phyloP scores from a whole-genome alignment of 1,140 invertebrate genomes.

The Apis florea region DNA sequence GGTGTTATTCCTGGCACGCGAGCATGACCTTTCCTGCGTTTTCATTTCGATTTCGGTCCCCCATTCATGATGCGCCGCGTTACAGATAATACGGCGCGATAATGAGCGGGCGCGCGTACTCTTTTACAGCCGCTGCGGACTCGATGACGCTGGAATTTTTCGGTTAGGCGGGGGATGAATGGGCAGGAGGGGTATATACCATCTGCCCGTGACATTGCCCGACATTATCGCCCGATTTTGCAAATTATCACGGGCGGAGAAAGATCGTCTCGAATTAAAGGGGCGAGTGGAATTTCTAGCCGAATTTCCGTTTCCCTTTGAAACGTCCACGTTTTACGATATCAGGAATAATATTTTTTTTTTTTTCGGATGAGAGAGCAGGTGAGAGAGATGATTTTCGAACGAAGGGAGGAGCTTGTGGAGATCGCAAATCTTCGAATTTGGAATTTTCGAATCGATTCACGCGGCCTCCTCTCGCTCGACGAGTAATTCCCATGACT shows the following conservation, averaged over 20 bases:
- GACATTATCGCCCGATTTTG: neutral
- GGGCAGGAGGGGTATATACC: neutral
- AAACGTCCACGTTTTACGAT: neutral
- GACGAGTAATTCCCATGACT: constrained; percentile 66
- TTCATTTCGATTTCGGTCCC: constrained; percentile 68
- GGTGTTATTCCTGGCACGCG: constrained; percentile 63
- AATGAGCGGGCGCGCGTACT: constrained; percentile 57
- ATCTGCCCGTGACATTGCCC: constrained; percentile 22
- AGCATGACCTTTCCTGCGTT: constrained; percentile 65
- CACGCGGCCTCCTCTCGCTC: constrained; percentile 19
- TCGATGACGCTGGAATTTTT: constrained; percentile 32
- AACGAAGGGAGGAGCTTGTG: constrained; percentile 43
- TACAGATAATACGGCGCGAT: constrained; percentile 52
- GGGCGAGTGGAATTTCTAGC: neutral
- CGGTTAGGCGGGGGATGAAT: constrained; percentile 7
- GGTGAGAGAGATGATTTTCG: too few species aligned
- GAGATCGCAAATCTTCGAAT: constrained; percentile 58
- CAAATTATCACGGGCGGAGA: neutral
- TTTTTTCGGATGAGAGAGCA: too few species aligned
- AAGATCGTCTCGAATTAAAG: neutral
- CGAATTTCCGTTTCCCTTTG: neutral
- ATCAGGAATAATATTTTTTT: too few species aligned
- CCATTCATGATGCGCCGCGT: constrained; percentile 57
- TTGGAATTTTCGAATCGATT: constrained; percentile 60
- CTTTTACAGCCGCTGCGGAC: constrained; percentile 27